These are phyloP conservation scores for Cotesia congregata DNA, from an alignment of 2,888 invertebrate species.

Conservation along the genomic window DNA sequence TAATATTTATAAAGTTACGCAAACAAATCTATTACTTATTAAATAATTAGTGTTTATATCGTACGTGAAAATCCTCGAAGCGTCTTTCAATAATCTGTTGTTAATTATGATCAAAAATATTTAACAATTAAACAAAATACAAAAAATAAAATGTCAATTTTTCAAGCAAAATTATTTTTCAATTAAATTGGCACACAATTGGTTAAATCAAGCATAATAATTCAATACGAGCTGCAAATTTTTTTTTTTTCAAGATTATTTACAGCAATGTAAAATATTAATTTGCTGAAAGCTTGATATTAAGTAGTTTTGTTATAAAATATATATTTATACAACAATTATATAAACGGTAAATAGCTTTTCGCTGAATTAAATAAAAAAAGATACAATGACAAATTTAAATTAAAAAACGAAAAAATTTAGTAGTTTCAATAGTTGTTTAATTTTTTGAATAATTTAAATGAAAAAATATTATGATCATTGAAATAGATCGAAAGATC, in stretches of 20 bases:
- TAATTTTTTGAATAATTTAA: constrained; percentile 21
- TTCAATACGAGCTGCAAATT: neutral
- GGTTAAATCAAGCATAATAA: too few species aligned
- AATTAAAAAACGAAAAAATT: neutral
- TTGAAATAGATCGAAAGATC: constrained; percentile 53
- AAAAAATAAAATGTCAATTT: constrained; percentile 7
- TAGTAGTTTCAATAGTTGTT: too few species aligned
- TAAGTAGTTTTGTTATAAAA: neutral
- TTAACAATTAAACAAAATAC: neutral
- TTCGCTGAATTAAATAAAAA: too few species aligned
- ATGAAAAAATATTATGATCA: constrained; percentile 41
- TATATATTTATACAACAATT: too few species aligned
- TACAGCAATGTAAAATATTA: constrained; percentile 15
- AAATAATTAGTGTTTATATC: constrained; percentile 40
- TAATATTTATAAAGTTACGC: constrained; percentile 68
- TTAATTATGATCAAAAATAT: neutral
- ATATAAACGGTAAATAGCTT: too few species aligned
- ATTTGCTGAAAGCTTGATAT: neutral
- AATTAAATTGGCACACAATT: too few species aligned
- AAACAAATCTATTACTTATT: constrained; percentile 51
- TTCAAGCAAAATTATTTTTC: too few species aligned
- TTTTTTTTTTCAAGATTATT: constrained; percentile 17
- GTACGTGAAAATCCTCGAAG: constrained; percentile 41
- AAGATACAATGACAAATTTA: neutral
- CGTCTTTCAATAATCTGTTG: constrained; percentile 24